Evolutionary conservation across 2,888 invertebrate species (phyloP).

Genomic region (Lucinisca nassula): DNA sequence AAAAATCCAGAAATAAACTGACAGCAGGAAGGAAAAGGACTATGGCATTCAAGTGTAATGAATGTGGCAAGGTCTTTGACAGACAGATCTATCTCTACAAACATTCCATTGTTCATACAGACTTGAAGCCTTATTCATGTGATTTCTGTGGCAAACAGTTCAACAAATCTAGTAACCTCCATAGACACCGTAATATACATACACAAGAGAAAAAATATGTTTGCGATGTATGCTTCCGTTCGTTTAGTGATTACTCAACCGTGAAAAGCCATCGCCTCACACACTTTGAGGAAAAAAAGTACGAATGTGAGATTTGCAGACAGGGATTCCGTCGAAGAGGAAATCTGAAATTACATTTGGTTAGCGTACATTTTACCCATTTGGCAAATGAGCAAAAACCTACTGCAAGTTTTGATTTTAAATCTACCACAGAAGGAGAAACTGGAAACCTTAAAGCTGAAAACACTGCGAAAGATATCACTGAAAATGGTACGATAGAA

Average conservation of each 20-base stretch:
- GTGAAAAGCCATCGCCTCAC: background rate
- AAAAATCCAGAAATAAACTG: no score
- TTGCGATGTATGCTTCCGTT: background rate
- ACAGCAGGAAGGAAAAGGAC: no score
- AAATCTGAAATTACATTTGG: background rate
- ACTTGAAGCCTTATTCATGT: background rate
- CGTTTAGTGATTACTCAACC: background rate
- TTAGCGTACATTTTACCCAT: background rate
- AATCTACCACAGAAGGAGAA: no score
- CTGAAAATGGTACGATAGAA: background rate
- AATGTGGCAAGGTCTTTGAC: background rate
- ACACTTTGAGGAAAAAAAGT: background rate
- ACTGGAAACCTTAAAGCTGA: no score
- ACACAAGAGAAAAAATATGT: background rate
- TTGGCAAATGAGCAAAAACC: background rate
- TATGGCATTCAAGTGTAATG: background rate
- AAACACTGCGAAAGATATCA: no score
- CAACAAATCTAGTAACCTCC: background rate
- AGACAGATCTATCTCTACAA: background rate
- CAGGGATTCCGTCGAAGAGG: background rate
- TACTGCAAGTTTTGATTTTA: no score
- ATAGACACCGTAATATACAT: background rate
- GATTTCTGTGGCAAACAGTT: background rate
- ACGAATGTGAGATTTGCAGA: background rate
- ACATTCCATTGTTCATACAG: background rate